Evolutionary conservation across 2,888 invertebrate genomes (phyloP), one percentile per base, ranked within the genome.

Genomic region (Drosophila lutescens): DNA sequence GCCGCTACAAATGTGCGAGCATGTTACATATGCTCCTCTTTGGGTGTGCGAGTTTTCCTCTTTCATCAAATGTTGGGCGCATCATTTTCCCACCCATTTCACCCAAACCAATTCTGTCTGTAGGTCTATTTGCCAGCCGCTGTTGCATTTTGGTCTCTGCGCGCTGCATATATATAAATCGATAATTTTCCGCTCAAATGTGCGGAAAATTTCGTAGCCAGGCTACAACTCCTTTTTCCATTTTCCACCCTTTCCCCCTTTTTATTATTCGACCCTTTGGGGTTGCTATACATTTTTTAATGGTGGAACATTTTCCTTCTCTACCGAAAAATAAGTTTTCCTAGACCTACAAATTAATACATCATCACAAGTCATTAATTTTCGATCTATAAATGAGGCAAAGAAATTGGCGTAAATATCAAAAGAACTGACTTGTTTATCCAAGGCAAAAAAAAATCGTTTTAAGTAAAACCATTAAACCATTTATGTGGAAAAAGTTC

Each of bases 141-240:
- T 73, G 74, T 72, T 82, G 81, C 86, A 87, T 79, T 85, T 68
- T 58, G 63, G 69, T 65, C 62, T 73, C 77, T 47, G 60, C 15
- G 40, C 50, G 40, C 47, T 50, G 80, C 76, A 76, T 79, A 63
- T 77, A 86, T 77, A 86, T 67, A 86, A 86, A 86, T 86, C 88
- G 76, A 86, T 89, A 87, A 86, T 86, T 86, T 86, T 86, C 88
- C 77, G 89, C 86, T 89, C 86, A 87, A 89, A 89, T 86, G 89
- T 89, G 86, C 86, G 74, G 88, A 89, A 86, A 89, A 89, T 87
- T 87, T 74, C 77, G 78, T 80, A 88, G 80, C 80, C 76, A 57
- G 50, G 63, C 51, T 44, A 38, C 46, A 59, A 15, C 49, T 46
- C 23, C 30, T 36, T 26, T 50, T 44, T 1, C 17, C 51, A 4